These are phyloP conservation scores for Elysia crispata DNA, from an alignment of 2,888 invertebrate genomes.

Conservation along the genomic window DNA sequence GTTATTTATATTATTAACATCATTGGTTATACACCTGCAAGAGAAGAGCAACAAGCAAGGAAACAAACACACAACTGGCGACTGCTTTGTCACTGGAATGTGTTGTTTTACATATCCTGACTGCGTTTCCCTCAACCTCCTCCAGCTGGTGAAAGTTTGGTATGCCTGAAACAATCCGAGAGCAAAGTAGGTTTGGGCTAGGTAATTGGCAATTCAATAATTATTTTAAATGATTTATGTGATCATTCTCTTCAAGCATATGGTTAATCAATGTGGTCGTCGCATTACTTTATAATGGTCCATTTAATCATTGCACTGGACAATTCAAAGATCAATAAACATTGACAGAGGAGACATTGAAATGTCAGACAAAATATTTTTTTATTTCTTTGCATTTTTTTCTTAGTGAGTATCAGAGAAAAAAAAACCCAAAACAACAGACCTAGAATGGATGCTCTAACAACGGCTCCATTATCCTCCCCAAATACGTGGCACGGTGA, in stretches of 20 bases:
- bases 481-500: slow-evolving; percentile 57
- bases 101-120: slow-evolving; percentile 74
- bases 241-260: neutral
- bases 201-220: too few species aligned
- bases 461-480: slow-evolving; percentile 71
- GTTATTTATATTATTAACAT: too few species aligned
- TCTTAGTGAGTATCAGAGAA: too few species aligned
- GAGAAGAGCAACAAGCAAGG: slow-evolving; percentile 71
- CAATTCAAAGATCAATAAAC: too few species aligned
- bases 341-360: too few species aligned
- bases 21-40: slow-evolving; percentile 71
- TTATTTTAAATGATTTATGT: too few species aligned
- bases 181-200: too few species aligned
- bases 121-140: slow-evolving; percentile 70
- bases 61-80: slow-evolving; percentile 71
- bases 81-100: slow-evolving; percentile 73
- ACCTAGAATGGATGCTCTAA: slow-evolving; percentile 69
- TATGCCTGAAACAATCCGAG: slow-evolving; percentile 64
- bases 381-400: too few species aligned
- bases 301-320: too few species aligned
- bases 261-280: neutral
- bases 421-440: slow-evolving; percentile 34
- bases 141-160: slow-evolving; percentile 69
- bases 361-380: too few species aligned
- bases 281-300: too few species aligned